Conservation (phyloP, 2,888 invertebrate species). For the Arge pagana region DNA sequence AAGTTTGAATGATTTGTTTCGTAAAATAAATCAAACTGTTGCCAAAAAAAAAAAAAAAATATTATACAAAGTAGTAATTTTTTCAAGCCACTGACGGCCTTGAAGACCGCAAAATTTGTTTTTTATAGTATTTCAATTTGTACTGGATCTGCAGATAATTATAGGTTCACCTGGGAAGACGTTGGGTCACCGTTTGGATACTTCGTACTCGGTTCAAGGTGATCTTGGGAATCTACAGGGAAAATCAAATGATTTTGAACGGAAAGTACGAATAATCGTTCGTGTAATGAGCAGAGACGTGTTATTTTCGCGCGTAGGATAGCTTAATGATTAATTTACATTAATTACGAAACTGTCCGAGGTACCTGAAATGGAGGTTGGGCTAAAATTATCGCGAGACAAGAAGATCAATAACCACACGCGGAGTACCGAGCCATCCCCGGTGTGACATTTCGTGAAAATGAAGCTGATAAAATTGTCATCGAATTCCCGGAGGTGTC, state of each 20-base stretch:
- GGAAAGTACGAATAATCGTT: background rate
- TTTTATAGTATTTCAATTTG: too few species aligned
- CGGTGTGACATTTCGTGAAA: background rate
- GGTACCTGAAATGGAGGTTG: conserved; percentile 5
- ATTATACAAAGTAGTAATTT: too few species aligned
- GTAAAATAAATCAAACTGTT: too few species aligned
- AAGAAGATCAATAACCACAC: conserved; percentile 20
- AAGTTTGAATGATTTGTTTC: too few species aligned
- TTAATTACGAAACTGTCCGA: conserved; percentile 14
- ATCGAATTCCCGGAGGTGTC: background rate
- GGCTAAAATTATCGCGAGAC: conserved; percentile 6
- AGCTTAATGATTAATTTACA: conserved; percentile 12
- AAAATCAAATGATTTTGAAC: too few species aligned
- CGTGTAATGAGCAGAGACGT: too few species aligned
- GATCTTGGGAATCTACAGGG: too few species aligned
- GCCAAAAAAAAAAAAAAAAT: too few species aligned
- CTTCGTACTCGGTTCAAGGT: too few species aligned
- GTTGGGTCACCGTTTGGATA: background rate
- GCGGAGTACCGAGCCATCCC: conserved; percentile 6
- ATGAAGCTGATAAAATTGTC: conserved; percentile 5
- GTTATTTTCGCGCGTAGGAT: conserved; percentile 14
- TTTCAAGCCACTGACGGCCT: too few species aligned
- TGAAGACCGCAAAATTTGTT: too few species aligned
- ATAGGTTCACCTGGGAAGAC: background rate
- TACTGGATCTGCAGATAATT: too few species aligned